Evolutionary conservation across 1,140 invertebrate genomes (phyloP), one percentile per base, ranked within the genome.

Genomic region (Acromyrmex echinatior): DNA sequence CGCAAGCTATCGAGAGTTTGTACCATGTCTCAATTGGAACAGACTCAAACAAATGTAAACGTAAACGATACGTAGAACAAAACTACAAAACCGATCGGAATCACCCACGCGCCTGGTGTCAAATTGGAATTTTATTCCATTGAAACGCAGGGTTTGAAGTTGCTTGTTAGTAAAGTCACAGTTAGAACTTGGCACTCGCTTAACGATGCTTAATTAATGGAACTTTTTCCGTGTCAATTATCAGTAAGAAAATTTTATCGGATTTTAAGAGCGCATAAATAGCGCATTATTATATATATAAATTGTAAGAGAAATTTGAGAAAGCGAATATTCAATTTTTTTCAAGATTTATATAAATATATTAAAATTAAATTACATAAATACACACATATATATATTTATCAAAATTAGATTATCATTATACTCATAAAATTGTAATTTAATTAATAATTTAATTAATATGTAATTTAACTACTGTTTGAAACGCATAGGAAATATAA

Each of bases 91-190:
- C 66, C 49, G 51, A 71, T 81, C 10, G 78, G n/a, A 39, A 81
- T 71, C 31, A 51, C 39, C 25, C 39, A 66, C 77, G 77, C 28
- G 60, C 31, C 78, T 18, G 21, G 28, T 71, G 78, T 70, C 78
- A 71, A 81, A 81, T 56, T 81, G 78, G 21, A 70, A 81, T 81
- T 81, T 81, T 81, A 81, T 70, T 66, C 45, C n/a, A n/a, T 71
- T 70, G 78, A 70, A 81, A 81, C 35, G 66, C 49, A 56, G 9
- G 21, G n/a, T 6, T 51, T 12, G 39, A 53, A 80, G 49, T 81
- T n/a, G 49, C 49, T 81, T 81, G 31, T 56, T 56, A 63, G 60
- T 35, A 49, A 66, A 51, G 62, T 71, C 65, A 80, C 49, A 70
- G 31, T 81, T 71, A 39, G 31, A 81, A 70, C 49, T 81, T 79